Evolutionary conservation across 2,888 invertebrate species (phyloP).

Genomic region (Notocelia uddmanniana): DNA sequence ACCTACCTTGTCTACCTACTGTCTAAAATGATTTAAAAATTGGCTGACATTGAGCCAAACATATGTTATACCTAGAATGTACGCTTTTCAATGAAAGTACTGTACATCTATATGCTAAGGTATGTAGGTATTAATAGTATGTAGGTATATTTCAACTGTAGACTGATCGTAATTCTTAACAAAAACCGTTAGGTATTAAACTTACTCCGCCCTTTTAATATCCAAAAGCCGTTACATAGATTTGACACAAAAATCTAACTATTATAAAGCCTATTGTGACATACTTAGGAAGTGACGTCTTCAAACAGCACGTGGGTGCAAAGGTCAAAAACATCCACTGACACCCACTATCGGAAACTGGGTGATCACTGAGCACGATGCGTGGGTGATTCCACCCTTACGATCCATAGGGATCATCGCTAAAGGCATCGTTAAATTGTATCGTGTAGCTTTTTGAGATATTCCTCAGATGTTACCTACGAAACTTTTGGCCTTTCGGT

Average conservation of each 20-base stretch:
- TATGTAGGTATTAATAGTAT: too few species aligned
- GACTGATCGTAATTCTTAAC: too few species aligned
- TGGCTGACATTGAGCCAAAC: too few species aligned
- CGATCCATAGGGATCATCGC: neutral
- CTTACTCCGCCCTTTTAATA: too few species aligned
- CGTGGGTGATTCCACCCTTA: neutral
- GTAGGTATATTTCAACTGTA: too few species aligned
- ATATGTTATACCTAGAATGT: too few species aligned
- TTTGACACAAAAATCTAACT: neutral
- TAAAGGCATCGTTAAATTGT: neutral
- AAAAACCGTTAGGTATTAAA: too few species aligned
- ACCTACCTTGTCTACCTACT: too few species aligned
- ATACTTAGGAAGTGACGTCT: neutral
- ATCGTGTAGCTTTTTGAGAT: neutral
- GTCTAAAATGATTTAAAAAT: too few species aligned
- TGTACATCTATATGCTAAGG: too few species aligned
- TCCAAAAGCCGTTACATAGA: neutral
- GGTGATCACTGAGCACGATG: neutral
- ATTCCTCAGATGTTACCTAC: neutral
- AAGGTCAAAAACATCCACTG: constrained; percentile 1
- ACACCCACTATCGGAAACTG: neutral
- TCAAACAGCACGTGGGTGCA: neutral
- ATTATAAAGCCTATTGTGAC: neutral
- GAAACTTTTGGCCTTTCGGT: neutral
- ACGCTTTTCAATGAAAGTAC: too few species aligned